phyloP scores from a whole-genome alignment of 2,888 invertebrate species.

The Meteorus colon region DNA sequence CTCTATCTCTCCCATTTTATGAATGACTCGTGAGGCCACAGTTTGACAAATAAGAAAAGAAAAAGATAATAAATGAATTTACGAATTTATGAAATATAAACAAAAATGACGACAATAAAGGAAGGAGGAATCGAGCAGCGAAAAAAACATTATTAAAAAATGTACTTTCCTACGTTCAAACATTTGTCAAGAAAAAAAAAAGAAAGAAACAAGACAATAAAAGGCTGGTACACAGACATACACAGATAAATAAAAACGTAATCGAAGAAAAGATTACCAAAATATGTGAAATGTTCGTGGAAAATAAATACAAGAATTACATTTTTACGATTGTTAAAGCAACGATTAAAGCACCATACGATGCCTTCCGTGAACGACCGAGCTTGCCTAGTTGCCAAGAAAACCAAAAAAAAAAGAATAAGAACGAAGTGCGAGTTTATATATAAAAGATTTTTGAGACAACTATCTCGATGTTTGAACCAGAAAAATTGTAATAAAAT shows the following conservation, averaged over 20 bases:
- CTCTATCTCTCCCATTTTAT: neutral
- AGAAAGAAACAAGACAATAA: conserved; percentile 37
- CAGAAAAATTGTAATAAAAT: conserved; percentile 38
- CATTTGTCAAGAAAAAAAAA: conserved; percentile 3
- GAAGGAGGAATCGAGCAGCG: conserved; percentile 6
- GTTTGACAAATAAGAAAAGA: neutral
- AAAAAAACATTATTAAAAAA: neutral
- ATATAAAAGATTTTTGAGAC: conserved; percentile 52
- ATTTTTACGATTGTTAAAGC: conserved; percentile 71
- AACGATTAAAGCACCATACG: conserved; percentile 72
- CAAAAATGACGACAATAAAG: conserved; percentile 21
- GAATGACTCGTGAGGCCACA: neutral
- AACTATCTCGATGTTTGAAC: conserved; percentile 53
- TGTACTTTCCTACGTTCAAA: conserved; percentile 21
- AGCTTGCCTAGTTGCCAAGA: conserved; percentile 70
- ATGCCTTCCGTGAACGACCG: conserved; percentile 74
- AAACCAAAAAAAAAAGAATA: conserved; percentile 44
- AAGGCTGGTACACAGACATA: conserved; percentile 16
- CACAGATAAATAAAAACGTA: neutral
- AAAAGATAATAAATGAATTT: neutral
- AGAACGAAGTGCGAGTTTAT: conserved; percentile 55
- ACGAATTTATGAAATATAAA: conserved; percentile 13
- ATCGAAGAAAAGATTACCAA: conserved; percentile 30
- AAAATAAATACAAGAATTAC: conserved; percentile 49
- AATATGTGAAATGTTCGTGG: conserved; percentile 37